Evolutionary conservation across 2,113 vertebrate genomes (phyloP).

Genomic region (Eidolon helvum): DNA sequence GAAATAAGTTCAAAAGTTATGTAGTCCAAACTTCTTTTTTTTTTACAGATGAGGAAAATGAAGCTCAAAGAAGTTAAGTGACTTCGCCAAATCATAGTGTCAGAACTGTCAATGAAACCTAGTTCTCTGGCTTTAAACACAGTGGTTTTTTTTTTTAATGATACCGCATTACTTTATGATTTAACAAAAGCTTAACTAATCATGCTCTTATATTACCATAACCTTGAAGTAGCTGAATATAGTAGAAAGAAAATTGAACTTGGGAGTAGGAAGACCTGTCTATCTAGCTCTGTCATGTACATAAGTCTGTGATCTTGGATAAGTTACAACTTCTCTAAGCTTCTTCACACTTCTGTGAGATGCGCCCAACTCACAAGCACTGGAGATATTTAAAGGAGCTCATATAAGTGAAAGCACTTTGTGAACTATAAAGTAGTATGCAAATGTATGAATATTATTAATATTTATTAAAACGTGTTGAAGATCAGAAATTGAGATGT

Average conservation of each 20-base stretch:
- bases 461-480: constrained; percentile 42
- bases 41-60: constrained; percentile 1
- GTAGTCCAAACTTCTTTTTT: neutral
- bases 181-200: constrained; percentile 44
- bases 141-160: neutral
- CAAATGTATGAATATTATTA: constrained; percentile 58
- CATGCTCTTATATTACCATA: neutral
- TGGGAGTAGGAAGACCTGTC: neutral
- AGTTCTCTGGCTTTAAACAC: constrained; percentile 15
- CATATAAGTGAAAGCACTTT: constrained; percentile 27
- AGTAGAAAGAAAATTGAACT: neutral
- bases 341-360: constrained; percentile 35
- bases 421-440: constrained; percentile 44
- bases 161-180: constrained; percentile 10
- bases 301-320: neutral
- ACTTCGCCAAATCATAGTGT: neutral
- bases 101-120: constrained; percentile 8
- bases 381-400: constrained; percentile 42
- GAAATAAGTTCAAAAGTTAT: neutral
- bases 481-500: constrained; percentile 39
- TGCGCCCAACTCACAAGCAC: constrained; percentile 15
- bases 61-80: neutral
- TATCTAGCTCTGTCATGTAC: neutral
- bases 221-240: constrained; percentile 26
- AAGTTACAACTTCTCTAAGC: neutral